Percentiles rank a stretch among this genome's conserved stretches.
phyloP scores from a whole-genome alignment of 2,888 invertebrate species.

The Cloeon dipterum region DNA sequence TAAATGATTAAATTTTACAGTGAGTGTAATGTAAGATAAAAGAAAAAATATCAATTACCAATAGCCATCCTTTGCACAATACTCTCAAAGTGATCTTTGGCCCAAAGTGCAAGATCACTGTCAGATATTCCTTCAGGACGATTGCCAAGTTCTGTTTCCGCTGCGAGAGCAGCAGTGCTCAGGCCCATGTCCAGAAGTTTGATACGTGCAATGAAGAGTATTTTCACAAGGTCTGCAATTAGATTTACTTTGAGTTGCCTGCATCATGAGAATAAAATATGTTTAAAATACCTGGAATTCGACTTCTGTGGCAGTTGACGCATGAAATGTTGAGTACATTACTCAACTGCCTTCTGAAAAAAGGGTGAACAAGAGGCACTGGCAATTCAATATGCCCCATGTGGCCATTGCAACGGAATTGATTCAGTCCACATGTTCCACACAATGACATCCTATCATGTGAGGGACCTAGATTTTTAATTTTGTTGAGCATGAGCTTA shows the following conservation, averaged over 20 bases:
- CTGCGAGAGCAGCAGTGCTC: slow-evolving; percentile 43
- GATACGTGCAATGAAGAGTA: slow-evolving; percentile 40
- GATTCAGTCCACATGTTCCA: slow-evolving; percentile 46
- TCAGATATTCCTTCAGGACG: neutral
- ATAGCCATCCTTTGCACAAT: slow-evolving; percentile 1
- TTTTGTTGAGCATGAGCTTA: neutral
- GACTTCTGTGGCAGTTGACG: slow-evolving; percentile 40
- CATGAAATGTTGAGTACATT: slow-evolving; percentile 45
- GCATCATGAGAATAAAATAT: neutral
- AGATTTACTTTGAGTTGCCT: neutral
- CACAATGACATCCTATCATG: slow-evolving; percentile 22
- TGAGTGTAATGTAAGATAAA: neutral
- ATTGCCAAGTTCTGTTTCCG: slow-evolving; percentile 22
- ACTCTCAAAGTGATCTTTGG: slow-evolving; percentile 2
- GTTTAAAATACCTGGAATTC: slow-evolving; percentile 27
- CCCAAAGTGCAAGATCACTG: slow-evolving; percentile 5
- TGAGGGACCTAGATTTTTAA: neutral
- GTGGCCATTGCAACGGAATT: slow-evolving; percentile 65
- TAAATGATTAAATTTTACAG: neutral
- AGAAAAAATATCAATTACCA: neutral
- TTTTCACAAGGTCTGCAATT: slow-evolving; percentile 17
- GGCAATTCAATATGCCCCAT: slow-evolving; percentile 85
- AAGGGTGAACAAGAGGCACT: slow-evolving; percentile 70
- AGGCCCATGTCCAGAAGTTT: slow-evolving; percentile 48
- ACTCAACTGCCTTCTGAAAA: slow-evolving; percentile 54